phyloP scores from a whole-genome alignment of 2,113 vertebrate genomes.

The Alosa alosa region DNA sequence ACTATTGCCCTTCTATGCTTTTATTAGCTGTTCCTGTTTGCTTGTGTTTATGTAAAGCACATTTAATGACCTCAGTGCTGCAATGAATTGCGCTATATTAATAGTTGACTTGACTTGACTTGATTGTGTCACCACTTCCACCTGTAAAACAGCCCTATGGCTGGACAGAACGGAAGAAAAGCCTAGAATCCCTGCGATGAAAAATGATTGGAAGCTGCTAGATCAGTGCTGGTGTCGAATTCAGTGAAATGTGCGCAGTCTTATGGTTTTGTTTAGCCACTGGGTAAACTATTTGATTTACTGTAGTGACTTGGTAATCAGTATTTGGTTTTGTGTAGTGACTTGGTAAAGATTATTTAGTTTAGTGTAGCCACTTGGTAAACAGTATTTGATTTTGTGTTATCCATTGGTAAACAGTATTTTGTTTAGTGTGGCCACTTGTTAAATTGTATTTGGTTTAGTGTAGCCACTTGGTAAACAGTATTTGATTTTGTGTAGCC shows the following conservation, averaged over 20 bases:
- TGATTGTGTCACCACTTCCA: neutral
- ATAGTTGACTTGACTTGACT: no score
- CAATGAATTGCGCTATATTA: no score
- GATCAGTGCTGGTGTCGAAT: neutral
- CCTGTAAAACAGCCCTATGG: neutral
- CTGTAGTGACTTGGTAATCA: no score
- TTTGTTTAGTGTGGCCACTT: no score
- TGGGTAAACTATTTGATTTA: neutral
- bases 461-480: neutral
- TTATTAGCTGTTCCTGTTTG: no score
- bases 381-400: neutral
- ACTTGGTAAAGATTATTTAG: no score
- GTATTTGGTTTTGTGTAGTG: no score
- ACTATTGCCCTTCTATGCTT: no score
- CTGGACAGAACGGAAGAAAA: neutral
- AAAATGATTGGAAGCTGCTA: neutral
- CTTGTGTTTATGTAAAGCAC: no score
- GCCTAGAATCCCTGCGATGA: neutral
- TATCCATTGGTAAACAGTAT: neutral
- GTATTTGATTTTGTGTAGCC: neutral
- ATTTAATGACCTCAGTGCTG: no score
- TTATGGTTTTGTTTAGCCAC: neutral
- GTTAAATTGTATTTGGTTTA: neutral
- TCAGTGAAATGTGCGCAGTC: neutral
- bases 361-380: neutral